Percentiles rank a stretch among this genome's conserved stretches.
phyloP scores from a whole-genome alignment of 2,888 invertebrate species.

The Osmoderma eremita region DNA sequence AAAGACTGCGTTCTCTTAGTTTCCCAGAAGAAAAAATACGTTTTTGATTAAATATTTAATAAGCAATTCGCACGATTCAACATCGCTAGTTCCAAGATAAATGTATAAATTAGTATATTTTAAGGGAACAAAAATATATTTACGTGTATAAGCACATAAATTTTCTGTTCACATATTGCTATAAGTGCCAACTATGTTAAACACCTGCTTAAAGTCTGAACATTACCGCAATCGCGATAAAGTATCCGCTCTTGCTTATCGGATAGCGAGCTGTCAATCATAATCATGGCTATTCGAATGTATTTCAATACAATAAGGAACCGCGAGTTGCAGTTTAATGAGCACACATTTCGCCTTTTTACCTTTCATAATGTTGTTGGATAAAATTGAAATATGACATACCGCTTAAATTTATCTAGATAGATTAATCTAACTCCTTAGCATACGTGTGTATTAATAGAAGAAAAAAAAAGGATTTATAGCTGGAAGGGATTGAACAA shows the following conservation, averaged over 20 bases:
- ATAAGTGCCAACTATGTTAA: constrained; percentile 1
- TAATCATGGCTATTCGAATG: constrained; percentile 18
- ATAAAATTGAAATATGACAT: background rate
- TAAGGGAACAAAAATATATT: background rate
- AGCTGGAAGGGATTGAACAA: too few species aligned
- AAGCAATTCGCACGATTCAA: constrained; percentile 29
- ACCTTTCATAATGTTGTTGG: background rate
- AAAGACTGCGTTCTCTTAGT: constrained; percentile 24
- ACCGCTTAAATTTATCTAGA: too few species aligned
- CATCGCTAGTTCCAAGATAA: constrained; percentile 11
- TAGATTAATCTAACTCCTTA: too few species aligned
- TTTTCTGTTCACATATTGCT: too few species aligned
- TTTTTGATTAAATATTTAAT: constrained; percentile 29
- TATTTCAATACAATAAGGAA: background rate
- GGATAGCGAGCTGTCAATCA: constrained; percentile 22
- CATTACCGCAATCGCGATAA: constrained; percentile 1
- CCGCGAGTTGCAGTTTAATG: background rate
- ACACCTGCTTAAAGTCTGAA: constrained; percentile 9
- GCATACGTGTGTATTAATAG: too few species aligned
- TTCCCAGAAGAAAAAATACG: background rate
- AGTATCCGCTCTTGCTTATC: constrained; percentile 14
- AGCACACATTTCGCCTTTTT: background rate
- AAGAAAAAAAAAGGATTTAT: too few species aligned
- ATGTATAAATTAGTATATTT: constrained; percentile 19
- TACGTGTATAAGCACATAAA: too few species aligned